phyloP scores from a whole-genome alignment of 37 sponge, comb jelly and placozoan genomes.

The Crambe crambe region DNA sequence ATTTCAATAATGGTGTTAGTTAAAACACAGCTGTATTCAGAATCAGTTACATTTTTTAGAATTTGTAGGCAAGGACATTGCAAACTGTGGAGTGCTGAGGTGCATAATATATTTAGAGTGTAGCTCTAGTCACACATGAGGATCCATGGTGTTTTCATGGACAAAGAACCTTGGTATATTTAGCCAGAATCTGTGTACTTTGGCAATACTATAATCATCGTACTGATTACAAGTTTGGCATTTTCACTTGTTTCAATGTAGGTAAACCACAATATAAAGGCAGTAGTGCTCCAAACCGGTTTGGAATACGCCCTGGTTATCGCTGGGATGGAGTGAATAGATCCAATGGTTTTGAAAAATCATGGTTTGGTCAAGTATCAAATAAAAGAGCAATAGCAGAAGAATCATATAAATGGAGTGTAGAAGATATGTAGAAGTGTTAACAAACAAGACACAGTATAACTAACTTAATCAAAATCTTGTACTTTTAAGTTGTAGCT shows the following conservation, averaged over 20 bases:
- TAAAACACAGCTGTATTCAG: no score
- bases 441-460: not conserved
- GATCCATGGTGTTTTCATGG: no score
- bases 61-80: no score
- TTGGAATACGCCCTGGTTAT: slow-evolving; percentile 89
- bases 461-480: not conserved
- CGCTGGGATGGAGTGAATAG: slow-evolving; percentile 98
- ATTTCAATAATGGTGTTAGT: no score
- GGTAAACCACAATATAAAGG: slow-evolving; percentile 80
- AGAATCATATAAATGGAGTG: slow-evolving; percentile 93
- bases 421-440: slow-evolving; percentile 88
- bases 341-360: slow-evolving; percentile 96
- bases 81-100: no score
- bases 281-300: slow-evolving; percentile 84
- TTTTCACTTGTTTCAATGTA: not conserved
- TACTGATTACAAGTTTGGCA: no score
- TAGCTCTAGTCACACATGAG: no score
- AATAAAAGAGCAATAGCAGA: slow-evolving; percentile 69
- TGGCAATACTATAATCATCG: no score
- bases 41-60: no score
- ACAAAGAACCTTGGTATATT: no score
- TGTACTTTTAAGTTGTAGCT: not conserved
- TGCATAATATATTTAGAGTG: no score
- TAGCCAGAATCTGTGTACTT: no score
- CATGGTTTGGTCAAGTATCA: slow-evolving; percentile 54